phyloP scores from a whole-genome alignment of 2,797 vertebrate genomes.

The Crypturellus tataupa region DNA sequence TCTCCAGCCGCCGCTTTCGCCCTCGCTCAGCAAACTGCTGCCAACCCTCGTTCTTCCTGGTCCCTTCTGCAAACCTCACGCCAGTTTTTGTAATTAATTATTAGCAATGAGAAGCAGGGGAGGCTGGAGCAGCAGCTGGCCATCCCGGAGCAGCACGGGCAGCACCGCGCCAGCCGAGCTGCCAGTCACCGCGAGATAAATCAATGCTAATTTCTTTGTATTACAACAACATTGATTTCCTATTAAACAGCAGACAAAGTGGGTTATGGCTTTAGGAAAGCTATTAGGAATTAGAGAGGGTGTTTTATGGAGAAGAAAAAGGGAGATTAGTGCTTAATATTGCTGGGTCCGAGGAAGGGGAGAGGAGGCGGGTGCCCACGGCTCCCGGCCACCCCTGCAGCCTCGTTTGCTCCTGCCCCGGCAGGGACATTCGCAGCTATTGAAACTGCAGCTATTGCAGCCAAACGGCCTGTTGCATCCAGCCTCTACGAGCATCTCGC shows the following conservation, averaged over 20 bases:
- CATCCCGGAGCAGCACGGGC: background rate
- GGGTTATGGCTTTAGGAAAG: constrained; percentile 74
- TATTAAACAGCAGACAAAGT: constrained; percentile 75
- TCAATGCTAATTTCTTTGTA: constrained; percentile 77
- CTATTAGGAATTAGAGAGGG: constrained; percentile 49
- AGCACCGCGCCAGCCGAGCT: constrained; percentile 45
- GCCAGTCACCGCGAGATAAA: constrained; percentile 73
- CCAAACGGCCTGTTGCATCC: background rate
- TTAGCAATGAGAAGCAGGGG: constrained; percentile 23
- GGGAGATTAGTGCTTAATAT: constrained; percentile 4
- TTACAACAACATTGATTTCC: constrained; percentile 78
- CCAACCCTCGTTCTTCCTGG: background rate
- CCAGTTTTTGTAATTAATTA: constrained; percentile 60
- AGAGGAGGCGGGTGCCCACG: background rate
- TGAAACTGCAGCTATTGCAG: constrained; percentile 3
- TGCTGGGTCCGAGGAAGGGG: background rate
- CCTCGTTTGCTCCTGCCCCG: background rate
- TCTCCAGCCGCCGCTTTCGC: too few relatives aligned
- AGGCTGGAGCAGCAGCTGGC: background rate
- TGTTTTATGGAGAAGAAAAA: constrained; percentile 32
- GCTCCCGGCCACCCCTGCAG: fast-evolving
- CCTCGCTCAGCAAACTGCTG: background rate
- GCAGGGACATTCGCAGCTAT: background rate
- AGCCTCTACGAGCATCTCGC: background rate
- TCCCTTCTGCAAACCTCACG: background rate